Evolutionary conservation across 2,113 vertebrate genomes (phyloP).

Genomic region (Erythrolamprus reginae): DNA sequence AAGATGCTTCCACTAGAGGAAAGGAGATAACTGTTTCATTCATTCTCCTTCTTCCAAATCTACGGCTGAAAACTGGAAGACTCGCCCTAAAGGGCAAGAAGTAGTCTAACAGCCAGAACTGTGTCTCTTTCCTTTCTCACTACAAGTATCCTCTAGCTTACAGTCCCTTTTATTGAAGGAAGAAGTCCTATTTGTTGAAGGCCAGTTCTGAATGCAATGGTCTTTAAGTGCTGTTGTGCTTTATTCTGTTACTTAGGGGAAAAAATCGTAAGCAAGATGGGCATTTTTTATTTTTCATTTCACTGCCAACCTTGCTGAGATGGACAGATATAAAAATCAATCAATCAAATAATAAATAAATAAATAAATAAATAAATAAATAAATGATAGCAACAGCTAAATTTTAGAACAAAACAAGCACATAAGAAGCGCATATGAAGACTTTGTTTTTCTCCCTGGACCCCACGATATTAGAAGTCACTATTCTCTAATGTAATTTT

Average conservation of each 20-base stretch:
- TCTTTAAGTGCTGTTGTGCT: conserved; percentile 33
- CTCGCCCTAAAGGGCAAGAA: background rate
- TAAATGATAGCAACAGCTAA: conserved; percentile 7
- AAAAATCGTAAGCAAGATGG: background rate
- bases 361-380: background rate
- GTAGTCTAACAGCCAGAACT: background rate
- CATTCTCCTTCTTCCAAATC: background rate
- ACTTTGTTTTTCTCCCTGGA: background rate
- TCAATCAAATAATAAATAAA: background rate
- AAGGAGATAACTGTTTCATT: background rate
- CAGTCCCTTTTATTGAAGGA: background rate
- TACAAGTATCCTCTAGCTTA: background rate
- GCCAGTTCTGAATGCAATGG: background rate
- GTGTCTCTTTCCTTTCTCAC: background rate
- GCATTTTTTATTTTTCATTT: background rate
- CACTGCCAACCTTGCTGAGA: background rate
- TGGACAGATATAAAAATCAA: background rate
- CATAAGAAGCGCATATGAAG: background rate
- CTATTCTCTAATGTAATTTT: background rate
- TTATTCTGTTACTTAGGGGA: background rate
- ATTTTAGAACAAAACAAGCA: background rate
- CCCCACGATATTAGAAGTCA: background rate
- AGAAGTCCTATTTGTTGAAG: background rate
- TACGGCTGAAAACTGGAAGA: background rate
- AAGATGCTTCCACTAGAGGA: background rate